Evolutionary conservation across 2,888 invertebrate genomes (phyloP).

Genomic region (Rutpela maculata): DNA sequence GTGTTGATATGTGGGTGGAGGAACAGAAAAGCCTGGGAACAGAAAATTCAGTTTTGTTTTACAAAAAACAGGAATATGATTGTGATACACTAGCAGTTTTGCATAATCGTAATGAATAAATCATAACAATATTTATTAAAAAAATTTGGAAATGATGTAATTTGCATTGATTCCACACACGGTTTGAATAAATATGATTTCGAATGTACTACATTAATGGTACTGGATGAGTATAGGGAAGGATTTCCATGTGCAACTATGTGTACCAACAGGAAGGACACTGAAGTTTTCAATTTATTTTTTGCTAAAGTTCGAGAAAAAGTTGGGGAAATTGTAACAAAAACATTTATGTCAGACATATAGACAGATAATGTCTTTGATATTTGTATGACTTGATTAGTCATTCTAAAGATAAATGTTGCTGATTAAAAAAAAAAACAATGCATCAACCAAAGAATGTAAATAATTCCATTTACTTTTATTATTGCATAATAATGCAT

Average conservation of each 20-base stretch:
- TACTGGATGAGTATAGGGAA: neutral
- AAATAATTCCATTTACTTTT: no score
- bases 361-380: no score
- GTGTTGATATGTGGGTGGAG: neutral
- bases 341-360: constrained; percentile 22
- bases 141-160: constrained; percentile 34
- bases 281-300: neutral
- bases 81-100: neutral
- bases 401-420: no score
- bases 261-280: neutral
- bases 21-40: neutral
- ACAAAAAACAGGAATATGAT: neutral
- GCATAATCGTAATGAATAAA: neutral
- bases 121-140: constrained; percentile 27
- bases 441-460: no score
- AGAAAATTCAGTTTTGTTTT: neutral
- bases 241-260: neutral
- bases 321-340: neutral
- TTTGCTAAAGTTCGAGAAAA: neutral
- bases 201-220: neutral
- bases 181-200: constrained; percentile 4
- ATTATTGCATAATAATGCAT: no score
- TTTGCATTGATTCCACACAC: constrained; percentile 11
- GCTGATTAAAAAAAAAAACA: no score
- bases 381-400: no score